Evolutionary conservation across 2,888 invertebrate genomes (phyloP).

Genomic region (Caenorhabditis sp.): DNA sequence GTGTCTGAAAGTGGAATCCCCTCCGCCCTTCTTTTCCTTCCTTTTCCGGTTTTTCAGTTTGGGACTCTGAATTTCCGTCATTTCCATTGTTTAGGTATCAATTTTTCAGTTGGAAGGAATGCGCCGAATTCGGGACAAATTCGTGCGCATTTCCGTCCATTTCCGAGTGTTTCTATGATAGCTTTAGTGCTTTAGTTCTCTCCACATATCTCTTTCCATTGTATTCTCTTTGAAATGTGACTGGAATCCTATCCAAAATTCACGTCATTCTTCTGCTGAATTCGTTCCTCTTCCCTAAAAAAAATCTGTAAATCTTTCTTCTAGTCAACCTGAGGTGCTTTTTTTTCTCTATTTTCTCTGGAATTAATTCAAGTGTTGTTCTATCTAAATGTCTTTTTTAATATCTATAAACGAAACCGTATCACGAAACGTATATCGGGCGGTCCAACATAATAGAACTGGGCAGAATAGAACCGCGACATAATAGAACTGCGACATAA

Average conservation of each 20-base stretch:
- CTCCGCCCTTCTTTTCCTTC: not conserved
- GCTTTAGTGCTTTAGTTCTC: conserved; percentile 44
- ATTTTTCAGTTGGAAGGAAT: conserved; percentile 13
- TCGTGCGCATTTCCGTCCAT: not conserved
- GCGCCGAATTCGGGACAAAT: conserved; percentile 39
- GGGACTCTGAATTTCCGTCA: conserved; percentile 32
- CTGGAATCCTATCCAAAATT: not conserved
- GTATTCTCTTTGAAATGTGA: conserved; percentile 17
- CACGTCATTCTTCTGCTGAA: not conserved
- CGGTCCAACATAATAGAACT: too few species aligned
- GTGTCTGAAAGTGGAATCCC: conserved; percentile 15
- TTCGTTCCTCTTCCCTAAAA: conserved; percentile 34
- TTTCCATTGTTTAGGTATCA: conserved; percentile 39
- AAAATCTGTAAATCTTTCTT: conserved; percentile 41
- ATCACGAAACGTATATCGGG: not conserved
- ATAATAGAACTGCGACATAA: too few species aligned
- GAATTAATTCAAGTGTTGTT: conserved; percentile 44
- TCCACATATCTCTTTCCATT: conserved; percentile 38
- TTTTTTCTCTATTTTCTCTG: conserved; percentile 21
- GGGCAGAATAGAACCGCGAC: too few species aligned
- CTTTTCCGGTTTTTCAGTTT: conserved; percentile 24
- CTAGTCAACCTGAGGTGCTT: conserved; percentile 38
- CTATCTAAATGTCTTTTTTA: conserved; percentile 2
- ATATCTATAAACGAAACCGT: conserved; percentile 11
- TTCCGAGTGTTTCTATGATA: conserved; percentile 29